Evolutionary conservation across 2,113 vertebrate species (phyloP).

Genomic region (Notiomystis cincta): DNA sequence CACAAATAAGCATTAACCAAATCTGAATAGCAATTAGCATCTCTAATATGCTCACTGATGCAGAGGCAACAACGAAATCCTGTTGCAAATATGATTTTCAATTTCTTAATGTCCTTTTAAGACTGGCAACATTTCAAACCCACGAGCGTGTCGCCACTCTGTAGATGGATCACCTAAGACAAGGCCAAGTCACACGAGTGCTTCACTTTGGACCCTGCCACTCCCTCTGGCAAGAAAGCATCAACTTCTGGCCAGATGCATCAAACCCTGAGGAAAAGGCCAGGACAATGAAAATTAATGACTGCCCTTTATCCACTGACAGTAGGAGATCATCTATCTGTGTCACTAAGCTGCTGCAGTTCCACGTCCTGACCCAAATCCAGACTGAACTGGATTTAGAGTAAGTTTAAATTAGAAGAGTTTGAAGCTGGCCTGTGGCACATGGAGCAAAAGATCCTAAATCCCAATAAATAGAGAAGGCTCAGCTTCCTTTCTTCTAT

Average conservation of each 20-base stretch:
- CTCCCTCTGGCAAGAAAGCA: background rate
- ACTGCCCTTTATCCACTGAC: background rate
- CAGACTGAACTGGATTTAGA: background rate
- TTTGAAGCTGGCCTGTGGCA: background rate
- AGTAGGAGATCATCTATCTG: background rate
- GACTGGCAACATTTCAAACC: background rate
- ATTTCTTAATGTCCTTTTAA: background rate
- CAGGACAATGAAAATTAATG: background rate
- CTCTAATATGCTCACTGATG: background rate
- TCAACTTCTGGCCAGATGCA: background rate
- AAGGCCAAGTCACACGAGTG: background rate
- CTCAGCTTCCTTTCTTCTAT: background rate
- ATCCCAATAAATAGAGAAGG: background rate
- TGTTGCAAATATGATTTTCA: background rate
- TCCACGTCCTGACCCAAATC: background rate
- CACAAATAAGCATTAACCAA: slow-evolving; percentile 6
- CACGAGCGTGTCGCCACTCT: accelerated
- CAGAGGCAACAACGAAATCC: background rate
- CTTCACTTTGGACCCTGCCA: background rate
- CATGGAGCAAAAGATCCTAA: background rate
- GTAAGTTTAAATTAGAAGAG: background rate
- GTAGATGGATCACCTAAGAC: background rate
- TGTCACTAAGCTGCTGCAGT: background rate
- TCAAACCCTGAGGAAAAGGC: background rate
- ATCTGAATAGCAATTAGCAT: background rate